A percentile compares a stretch with the other conserved stretches of the same genome.
Evolutionary conservation across 1,140 invertebrate genomes (phyloP).

Genomic region (Leptinotarsa texana): DNA sequence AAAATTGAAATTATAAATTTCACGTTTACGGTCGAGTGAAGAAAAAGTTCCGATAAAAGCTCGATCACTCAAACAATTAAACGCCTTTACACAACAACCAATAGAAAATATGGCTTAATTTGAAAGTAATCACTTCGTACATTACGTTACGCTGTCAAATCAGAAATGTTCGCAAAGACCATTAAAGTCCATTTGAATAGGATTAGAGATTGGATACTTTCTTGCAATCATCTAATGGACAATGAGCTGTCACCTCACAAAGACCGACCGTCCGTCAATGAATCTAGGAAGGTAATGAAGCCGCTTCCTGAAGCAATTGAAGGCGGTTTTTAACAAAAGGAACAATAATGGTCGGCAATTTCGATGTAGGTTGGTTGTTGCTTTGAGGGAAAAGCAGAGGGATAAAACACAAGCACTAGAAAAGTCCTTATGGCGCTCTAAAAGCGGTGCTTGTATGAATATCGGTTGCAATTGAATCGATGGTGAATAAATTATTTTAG

Average conservation of each 20-base stretch:
- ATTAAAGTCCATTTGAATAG: neutral
- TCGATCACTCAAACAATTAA: neutral
- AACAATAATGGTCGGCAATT: neutral
- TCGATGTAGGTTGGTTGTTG: too few relatives aligned
- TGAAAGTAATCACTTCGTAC: neutral
- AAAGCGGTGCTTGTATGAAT: too few relatives aligned
- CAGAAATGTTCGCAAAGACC: neutral
- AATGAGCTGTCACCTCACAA: conserved; percentile 5
- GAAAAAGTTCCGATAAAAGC: neutral
- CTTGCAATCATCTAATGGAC: neutral
- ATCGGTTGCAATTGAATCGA: too few relatives aligned
- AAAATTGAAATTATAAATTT: conserved; percentile 5
- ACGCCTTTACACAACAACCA: neutral
- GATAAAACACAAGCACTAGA: too few relatives aligned
- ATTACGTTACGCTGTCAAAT: neutral
- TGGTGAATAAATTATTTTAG: too few relatives aligned
- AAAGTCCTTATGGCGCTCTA: too few relatives aligned
- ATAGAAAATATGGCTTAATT: neutral
- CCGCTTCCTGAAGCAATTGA: neutral
- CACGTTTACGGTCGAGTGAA: neutral
- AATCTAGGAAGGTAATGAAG: neutral
- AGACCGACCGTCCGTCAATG: neutral
- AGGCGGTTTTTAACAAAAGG: neutral
- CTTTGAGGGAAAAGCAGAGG: too few relatives aligned
- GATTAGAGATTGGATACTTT: neutral